phyloP scores from a whole-genome alignment of 2,113 vertebrate species.

The Aldabrachelys gigantea region DNA sequence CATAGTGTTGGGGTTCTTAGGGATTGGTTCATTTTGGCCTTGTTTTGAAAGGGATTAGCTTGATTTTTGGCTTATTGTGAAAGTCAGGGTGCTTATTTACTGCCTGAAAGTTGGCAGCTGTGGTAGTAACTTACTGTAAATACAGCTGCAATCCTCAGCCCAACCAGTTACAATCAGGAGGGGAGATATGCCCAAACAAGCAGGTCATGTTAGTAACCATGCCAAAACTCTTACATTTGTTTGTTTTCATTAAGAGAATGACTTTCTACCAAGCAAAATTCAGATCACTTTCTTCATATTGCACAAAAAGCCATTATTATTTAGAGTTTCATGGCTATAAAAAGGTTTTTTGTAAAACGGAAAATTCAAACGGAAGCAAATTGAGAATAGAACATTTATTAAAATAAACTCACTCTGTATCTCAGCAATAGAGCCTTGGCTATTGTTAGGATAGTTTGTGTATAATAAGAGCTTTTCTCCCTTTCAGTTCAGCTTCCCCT shows the following conservation, averaged over 20 bases:
- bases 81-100: too few species aligned
- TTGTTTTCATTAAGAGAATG: neutral
- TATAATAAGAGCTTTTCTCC: neutral
- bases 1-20: too few species aligned
- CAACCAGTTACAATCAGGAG: neutral
- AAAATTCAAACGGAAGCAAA: neutral
- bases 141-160: neutral
- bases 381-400: neutral
- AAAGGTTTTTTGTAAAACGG: neutral
- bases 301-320: neutral
- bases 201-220: neutral
- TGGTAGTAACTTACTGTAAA: neutral
- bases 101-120: too few species aligned
- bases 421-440: neutral
- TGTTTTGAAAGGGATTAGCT: too few species aligned
- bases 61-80: too few species aligned
- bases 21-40: too few species aligned
- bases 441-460: neutral
- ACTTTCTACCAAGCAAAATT: neutral
- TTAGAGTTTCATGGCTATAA: neutral
- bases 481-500: neutral
- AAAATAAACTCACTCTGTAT: neutral
- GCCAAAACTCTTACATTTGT: neutral
- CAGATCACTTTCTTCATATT: rapidly evolving
- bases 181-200: neutral